A percentile compares a stretch with the other conserved stretches of the same genome.
Evolutionary conservation across 2,888 invertebrate species (phyloP).

Genomic region (Nebria brevicollis): DNA sequence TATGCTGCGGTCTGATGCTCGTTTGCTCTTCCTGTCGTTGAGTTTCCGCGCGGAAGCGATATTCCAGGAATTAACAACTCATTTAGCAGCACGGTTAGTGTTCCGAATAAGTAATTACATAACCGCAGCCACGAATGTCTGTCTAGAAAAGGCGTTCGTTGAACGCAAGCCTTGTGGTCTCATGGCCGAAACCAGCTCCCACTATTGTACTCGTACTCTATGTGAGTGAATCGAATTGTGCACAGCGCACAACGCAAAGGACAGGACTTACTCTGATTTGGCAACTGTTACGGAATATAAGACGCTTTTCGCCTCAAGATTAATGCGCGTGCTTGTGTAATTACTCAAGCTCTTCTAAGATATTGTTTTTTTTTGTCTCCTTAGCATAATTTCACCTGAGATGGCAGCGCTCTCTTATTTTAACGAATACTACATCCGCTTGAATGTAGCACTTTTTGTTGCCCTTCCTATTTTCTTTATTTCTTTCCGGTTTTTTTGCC

Average conservation of each 20-base stretch:
- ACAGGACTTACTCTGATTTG: not conserved
- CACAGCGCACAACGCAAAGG: not conserved
- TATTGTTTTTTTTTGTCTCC: constrained; percentile 38
- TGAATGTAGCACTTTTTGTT: constrained; percentile 37
- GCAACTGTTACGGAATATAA: not conserved
- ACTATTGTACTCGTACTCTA: constrained; percentile 7
- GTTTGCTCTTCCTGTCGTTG: not conserved
- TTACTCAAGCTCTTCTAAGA: constrained; percentile 39
- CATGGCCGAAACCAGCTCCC: not conserved
- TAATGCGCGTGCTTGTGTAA: constrained; percentile 42
- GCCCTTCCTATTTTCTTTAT: constrained; percentile 30
- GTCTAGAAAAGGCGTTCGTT: constrained; percentile 19
- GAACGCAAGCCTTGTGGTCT: not conserved
- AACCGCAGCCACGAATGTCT: constrained; percentile 50
- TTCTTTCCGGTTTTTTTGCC: constrained; percentile 32
- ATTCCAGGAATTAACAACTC: constrained; percentile 53
- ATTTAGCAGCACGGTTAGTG: constrained; percentile 56
- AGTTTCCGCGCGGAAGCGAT: not conserved
- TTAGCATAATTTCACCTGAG: constrained; percentile 47
- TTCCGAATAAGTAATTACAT: constrained; percentile 56
- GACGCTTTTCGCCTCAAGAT: constrained; percentile 37
- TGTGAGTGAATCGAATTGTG: not conserved
- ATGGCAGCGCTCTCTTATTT: constrained; percentile 20
- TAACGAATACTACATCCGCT: constrained; percentile 39
- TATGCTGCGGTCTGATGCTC: not conserved